Evolutionary conservation across 1,140 invertebrate genomes (phyloP).

Genomic region (Drosophila sucinea): DNA sequence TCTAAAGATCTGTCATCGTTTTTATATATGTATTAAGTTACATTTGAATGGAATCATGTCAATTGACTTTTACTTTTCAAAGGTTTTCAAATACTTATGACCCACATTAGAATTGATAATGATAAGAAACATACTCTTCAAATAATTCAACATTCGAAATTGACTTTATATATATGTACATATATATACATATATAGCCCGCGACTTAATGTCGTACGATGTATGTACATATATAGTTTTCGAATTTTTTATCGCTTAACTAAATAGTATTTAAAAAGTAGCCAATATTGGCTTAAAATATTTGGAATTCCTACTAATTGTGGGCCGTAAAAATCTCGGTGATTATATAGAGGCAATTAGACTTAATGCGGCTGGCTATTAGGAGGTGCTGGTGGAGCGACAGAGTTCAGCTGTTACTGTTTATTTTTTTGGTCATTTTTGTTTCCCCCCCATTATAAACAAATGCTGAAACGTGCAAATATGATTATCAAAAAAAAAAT

Average conservation of each 20-base stretch:
- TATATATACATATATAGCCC: no score
- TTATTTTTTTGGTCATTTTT: conserved; percentile 11
- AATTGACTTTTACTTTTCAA: conserved; percentile 7
- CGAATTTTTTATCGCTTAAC: no score
- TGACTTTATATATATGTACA: no score
- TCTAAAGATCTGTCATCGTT: not conserved
- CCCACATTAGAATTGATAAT: not conserved
- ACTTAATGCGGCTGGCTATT: not conserved
- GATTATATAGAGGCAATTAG: conserved; percentile 1
- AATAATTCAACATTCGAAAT: no score
- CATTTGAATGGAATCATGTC: not conserved
- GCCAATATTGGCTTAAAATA: not conserved
- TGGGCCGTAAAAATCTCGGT: not conserved
- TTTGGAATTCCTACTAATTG: not conserved
- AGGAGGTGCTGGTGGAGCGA: not conserved
- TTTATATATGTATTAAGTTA: not conserved
- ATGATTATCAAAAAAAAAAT: not conserved
- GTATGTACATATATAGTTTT: no score
- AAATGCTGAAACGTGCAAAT: conserved; percentile 21
- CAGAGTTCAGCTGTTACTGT: conserved; percentile 6
- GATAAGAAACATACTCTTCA: not conserved
- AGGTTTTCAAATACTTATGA: not conserved
- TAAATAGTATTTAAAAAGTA: no score
- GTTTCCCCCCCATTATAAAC: conserved; percentile 7
- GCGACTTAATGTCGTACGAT: no score